These are phyloP conservation scores for Ptilodon capucinus DNA, from an alignment of 2,888 invertebrate species.

Conservation along the genomic window DNA sequence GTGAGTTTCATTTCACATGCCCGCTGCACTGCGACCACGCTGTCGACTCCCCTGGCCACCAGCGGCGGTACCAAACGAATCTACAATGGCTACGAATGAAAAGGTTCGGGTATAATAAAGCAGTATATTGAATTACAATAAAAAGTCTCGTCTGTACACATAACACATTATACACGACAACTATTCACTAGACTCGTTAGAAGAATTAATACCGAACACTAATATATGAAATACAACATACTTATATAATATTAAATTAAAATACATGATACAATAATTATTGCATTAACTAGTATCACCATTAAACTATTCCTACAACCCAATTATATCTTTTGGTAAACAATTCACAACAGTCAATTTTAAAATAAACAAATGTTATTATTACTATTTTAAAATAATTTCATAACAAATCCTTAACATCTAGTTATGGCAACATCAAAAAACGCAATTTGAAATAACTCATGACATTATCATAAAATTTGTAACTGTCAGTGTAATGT, in stretches of 20 bases:
- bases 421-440: conserved; percentile 62
- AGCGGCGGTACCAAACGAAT: no score
- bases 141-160: conserved; percentile 68
- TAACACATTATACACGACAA: conserved; percentile 64
- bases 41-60: no score
- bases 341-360: conserved; percentile 63
- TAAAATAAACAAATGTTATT: conserved; percentile 52
- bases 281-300: conserved; percentile 73
- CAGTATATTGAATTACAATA: conserved; percentile 71
- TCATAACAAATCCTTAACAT: conserved; percentile 46
- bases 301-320: conserved; percentile 57
- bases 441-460: conserved; percentile 39
- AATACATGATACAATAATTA: conserved; percentile 50
- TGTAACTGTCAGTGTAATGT: conserved; percentile 18
- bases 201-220: conserved; percentile 52
- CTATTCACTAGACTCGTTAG: conserved; percentile 41
- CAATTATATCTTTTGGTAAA: conserved; percentile 59
- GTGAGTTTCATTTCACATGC: conserved; percentile 48
- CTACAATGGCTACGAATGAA: no score
- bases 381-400: conserved; percentile 35
- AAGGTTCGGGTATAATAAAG: conserved; percentile 54
- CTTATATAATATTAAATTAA: conserved; percentile 26
- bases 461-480: conserved; percentile 12
- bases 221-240: conserved; percentile 58
- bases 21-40: background rate